Evolutionary conservation across 2,797 vertebrate species (phyloP).

Genomic region (Gallirallus australis): DNA sequence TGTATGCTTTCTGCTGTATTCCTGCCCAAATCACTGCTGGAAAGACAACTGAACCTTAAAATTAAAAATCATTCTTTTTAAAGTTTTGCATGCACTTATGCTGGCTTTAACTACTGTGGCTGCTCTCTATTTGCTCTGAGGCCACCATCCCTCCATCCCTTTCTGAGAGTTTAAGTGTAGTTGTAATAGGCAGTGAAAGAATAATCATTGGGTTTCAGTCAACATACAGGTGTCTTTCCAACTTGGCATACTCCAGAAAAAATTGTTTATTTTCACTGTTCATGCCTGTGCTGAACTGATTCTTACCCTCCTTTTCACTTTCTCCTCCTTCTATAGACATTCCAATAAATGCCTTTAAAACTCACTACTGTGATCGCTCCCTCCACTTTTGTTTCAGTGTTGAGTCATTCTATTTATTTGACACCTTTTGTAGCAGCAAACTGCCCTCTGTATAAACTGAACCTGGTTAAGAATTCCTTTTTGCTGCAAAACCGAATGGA

Average conservation of each 20-base stretch:
- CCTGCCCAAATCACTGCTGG: neutral
- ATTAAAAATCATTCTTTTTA: neutral
- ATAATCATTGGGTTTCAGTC: neutral
- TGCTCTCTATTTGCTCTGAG: neutral
- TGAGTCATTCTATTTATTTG: slow-evolving; percentile 42
- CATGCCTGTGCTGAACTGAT: neutral
- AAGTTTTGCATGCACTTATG: neutral
- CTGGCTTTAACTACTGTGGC: neutral
- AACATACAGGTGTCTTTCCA: neutral
- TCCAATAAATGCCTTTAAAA: slow-evolving; percentile 10
- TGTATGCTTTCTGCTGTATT: neutral
- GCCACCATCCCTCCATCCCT: neutral
- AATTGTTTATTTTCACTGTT: neutral
- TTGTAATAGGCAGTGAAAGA: neutral
- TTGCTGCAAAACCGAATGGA: slow-evolving; percentile 5
- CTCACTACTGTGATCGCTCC: neutral
- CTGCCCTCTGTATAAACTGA: slow-evolving; percentile 34
- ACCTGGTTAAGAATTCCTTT: slow-evolving; percentile 60
- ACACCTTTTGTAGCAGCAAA: slow-evolving; percentile 44
- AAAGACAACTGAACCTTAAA: neutral
- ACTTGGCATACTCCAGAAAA: neutral
- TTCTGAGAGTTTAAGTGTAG: neutral
- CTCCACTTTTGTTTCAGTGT: slow-evolving; percentile 28
- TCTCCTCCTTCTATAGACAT: neutral
- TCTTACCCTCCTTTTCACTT: neutral